Evolutionary conservation across 2,113 vertebrate genomes (phyloP).

Genomic region (Nipponia nippon): DNA sequence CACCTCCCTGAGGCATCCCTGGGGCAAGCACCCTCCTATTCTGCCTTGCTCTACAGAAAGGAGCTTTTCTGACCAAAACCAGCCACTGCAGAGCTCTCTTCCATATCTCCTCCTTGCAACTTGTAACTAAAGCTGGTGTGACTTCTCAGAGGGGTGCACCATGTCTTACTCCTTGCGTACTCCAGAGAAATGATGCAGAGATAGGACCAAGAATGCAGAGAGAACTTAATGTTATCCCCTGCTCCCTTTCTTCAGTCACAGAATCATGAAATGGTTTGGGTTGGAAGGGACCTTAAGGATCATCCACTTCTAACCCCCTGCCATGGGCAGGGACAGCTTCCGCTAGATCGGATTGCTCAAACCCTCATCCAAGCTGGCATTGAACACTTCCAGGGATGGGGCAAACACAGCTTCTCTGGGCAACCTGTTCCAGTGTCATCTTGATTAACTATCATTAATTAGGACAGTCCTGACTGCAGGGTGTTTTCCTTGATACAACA

Average conservation of each 20-base stretch:
- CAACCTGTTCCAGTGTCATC: neutral
- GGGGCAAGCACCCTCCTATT: neutral
- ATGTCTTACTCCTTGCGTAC: neutral
- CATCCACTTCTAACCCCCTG: fast-evolving
- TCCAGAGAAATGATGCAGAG: neutral
- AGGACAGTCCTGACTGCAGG: neutral
- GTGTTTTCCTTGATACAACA: neutral
- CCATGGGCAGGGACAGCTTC: neutral
- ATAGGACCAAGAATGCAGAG: neutral
- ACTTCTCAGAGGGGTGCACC: neutral
- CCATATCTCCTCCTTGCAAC: neutral
- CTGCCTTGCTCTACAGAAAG: neutral
- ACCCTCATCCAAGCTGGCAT: neutral
- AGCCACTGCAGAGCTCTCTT: neutral
- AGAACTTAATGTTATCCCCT: neutral
- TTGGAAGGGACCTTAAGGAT: neutral
- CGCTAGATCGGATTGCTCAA: neutral
- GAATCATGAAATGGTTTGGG: neutral
- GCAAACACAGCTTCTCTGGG: neutral
- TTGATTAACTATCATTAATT: neutral
- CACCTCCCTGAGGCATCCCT: neutral
- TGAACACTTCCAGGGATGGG: neutral
- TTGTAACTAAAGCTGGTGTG: neutral
- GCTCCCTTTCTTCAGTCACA: neutral
- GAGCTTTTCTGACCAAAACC: neutral